Percentiles rank a stretch among this genome's conserved stretches.
These are phyloP conservation scores for Emys orbicularis DNA, from an alignment of 2,797 vertebrate genomes.

Conservation along the genomic window DNA sequence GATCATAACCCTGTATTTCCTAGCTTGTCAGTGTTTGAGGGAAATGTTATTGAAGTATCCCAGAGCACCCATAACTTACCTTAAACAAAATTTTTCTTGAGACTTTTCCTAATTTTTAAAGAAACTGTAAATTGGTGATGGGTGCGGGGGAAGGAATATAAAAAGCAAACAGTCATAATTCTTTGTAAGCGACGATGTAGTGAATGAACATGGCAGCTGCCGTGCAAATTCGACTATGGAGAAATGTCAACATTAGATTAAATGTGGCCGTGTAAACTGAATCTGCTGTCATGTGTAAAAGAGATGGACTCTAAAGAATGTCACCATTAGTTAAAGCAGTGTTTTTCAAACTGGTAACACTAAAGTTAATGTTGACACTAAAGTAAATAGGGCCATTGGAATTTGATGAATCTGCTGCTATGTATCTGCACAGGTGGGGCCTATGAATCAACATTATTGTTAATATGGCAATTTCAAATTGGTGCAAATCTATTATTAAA, in stretches of 20 bases:
- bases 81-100: not conserved
- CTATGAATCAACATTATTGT: not conserved
- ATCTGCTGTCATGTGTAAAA: not conserved
- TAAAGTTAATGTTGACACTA: not conserved
- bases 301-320: not conserved
- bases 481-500: not conserved
- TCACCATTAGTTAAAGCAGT: not conserved
- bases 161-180: not conserved
- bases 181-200: not conserved
- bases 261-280: not conserved
- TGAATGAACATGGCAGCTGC: not conserved
- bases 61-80: not conserved
- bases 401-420: not conserved
- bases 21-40: not conserved
- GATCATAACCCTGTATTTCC: accelerated
- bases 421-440: not conserved
- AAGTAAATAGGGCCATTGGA: not conserved
- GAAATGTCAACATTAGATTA: not conserved
- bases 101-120: not conserved
- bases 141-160: not conserved
- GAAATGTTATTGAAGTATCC: not conserved
- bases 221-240: not conserved
- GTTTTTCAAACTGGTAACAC: not conserved
- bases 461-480: not conserved
- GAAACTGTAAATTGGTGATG: not conserved